Conservation (phyloP, 2,113 vertebrate species). For the Pterophyllum scalare region DNA sequence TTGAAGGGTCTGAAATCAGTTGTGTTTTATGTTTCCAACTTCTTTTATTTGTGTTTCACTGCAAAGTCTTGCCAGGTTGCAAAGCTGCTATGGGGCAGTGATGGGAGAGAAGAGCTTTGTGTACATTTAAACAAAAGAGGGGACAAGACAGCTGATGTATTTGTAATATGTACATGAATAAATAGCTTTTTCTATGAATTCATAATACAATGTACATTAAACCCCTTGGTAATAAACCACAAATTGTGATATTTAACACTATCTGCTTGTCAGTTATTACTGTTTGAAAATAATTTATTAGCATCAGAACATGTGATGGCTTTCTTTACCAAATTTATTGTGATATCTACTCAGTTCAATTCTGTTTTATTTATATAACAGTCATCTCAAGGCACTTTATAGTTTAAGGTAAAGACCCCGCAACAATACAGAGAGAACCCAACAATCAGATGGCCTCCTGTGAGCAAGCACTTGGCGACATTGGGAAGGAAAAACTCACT, state of each 20-base stretch:
- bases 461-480: no score
- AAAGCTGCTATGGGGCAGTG: conserved; percentile 89
- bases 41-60: conserved; percentile 81
- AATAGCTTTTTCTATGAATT: conserved; percentile 87
- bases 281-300: background rate
- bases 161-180: conserved; percentile 92
- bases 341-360: no score
- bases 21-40: conserved; percentile 71
- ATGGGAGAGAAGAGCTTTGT: conserved; percentile 83
- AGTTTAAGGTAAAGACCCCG: no score
- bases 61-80: conserved; percentile 85
- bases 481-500: no score
- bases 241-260: conserved; percentile 77
- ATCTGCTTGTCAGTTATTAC: conserved; percentile 10
- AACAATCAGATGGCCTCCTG: no score
- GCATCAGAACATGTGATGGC: no score
- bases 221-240: conserved; percentile 89
- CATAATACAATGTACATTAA: conserved; percentile 92
- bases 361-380: no score
- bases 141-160: conserved; percentile 83
- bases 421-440: no score
- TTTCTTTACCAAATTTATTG: no score
- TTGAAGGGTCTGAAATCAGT: conserved; percentile 82
- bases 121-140: conserved; percentile 87
- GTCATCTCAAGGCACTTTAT: no score